These are phyloP conservation scores for Cololabis saira DNA, from an alignment of 2,113 vertebrate genomes.

Conservation along the genomic window DNA sequence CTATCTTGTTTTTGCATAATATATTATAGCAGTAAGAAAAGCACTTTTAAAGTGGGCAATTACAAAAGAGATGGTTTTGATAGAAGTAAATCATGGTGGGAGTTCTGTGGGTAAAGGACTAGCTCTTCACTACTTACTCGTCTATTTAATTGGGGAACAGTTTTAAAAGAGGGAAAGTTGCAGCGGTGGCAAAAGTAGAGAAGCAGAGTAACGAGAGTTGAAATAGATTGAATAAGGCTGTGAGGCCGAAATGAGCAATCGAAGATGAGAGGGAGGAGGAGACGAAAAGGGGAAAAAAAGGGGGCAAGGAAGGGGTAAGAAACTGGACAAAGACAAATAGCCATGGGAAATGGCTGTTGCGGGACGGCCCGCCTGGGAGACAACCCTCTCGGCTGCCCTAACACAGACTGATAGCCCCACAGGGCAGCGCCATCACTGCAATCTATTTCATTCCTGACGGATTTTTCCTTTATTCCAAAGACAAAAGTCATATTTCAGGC, in stretches of 20 bases:
- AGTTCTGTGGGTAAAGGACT: too few relatives aligned
- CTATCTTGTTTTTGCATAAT: too few relatives aligned
- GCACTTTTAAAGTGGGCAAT: too few relatives aligned
- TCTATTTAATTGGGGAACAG: not conserved
- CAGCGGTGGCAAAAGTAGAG: conserved; percentile 20
- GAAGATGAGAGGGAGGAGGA: conserved; percentile 58
- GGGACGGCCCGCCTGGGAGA: conserved; percentile 57
- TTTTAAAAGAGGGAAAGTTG: conserved; percentile 13
- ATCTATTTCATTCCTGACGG: conserved; percentile 34
- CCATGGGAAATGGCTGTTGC: conserved; percentile 65
- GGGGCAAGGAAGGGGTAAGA: conserved; percentile 41
- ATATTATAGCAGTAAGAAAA: too few relatives aligned
- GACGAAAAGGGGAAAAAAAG: conserved; percentile 35
- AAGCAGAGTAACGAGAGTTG: conserved; percentile 16
- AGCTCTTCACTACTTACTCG: too few relatives aligned
- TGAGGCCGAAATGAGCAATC: conserved; percentile 55
- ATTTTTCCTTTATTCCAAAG: conserved; percentile 21
- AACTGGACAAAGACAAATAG: conserved; percentile 76
- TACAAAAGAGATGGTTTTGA: too few relatives aligned
- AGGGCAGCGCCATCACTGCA: conserved; percentile 31
- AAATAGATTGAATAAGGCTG: conserved; percentile 55
- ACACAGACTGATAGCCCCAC: conserved; percentile 73
- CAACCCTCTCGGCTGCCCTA: conserved; percentile 66
- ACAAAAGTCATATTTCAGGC: conserved; percentile 27
- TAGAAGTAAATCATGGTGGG: too few relatives aligned